Percentiles rank a stretch among this genome's conserved stretches.
These are phyloP conservation scores for Dysdera silvatica DNA, from an alignment of 1,140 invertebrate genomes.

Conservation along the genomic window DNA sequence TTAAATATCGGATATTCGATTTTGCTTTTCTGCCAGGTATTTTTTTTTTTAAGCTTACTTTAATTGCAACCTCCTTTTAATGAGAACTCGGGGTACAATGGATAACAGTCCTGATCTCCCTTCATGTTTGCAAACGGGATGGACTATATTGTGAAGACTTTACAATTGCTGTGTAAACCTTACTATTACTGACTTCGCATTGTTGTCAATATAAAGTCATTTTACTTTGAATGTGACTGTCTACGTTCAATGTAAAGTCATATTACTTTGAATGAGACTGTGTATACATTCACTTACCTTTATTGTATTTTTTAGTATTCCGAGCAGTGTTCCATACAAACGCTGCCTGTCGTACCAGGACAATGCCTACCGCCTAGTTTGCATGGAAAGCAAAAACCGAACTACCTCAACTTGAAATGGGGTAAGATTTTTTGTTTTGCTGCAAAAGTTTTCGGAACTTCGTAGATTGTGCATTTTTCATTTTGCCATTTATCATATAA, in stretches of 20 bases:
- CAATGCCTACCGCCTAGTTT: slow-evolving; percentile 58
- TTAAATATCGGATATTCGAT: too few species aligned
- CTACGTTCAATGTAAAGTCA: neutral
- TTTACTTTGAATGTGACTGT: neutral
- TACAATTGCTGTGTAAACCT: neutral
- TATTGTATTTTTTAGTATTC: slow-evolving; percentile 45
- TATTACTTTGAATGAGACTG: neutral
- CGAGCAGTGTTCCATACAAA: slow-evolving; percentile 59
- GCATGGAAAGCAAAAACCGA: slow-evolving; percentile 60
- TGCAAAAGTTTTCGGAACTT: too few species aligned
- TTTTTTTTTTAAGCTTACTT: too few species aligned
- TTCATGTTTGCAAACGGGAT: too few species aligned
- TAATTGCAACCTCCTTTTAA: too few species aligned
- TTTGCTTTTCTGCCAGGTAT: too few species aligned
- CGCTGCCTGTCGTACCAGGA: slow-evolving; percentile 63
- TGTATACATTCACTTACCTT: neutral
- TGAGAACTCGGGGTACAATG: too few species aligned
- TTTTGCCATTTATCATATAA: too few species aligned
- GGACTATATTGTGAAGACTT: too few species aligned
- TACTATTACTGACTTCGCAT: neutral
- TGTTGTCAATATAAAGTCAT: neutral
- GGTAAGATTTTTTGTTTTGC: slow-evolving; percentile 48
- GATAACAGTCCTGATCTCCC: too few species aligned
- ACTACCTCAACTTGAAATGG: slow-evolving; percentile 51
- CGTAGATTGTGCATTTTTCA: too few species aligned